Conservation (phyloP, 2,888 invertebrate genomes). For the Caprella mutica region DNA sequence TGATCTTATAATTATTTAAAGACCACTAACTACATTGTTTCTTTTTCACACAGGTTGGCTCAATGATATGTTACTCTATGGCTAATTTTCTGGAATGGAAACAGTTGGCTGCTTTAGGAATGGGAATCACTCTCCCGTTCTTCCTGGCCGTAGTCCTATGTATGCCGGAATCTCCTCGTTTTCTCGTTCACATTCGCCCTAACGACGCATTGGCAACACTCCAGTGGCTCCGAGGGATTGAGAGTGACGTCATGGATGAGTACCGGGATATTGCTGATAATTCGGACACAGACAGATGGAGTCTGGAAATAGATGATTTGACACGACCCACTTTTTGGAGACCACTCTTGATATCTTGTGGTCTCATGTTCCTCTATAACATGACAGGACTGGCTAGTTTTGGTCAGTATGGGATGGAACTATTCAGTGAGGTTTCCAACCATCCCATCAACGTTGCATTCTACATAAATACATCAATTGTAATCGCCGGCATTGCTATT, state of each 20-base stretch:
- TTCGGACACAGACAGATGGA: conserved; percentile 26
- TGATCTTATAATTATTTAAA: neutral
- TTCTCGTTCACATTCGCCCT: conserved; percentile 24
- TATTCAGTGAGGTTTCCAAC: conserved; percentile 24
- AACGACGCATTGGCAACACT: conserved; percentile 25
- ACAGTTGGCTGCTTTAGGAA: conserved; percentile 26
- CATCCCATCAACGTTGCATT: conserved; percentile 19
- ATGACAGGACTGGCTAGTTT: conserved; percentile 30
- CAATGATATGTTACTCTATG: conserved; percentile 24
- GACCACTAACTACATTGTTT: neutral
- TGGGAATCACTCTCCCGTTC: conserved; percentile 19
- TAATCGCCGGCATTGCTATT: conserved; percentile 19
- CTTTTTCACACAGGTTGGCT: conserved; percentile 17
- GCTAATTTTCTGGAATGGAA: conserved; percentile 25
- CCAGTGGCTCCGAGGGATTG: conserved; percentile 28
- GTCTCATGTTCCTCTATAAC: conserved; percentile 30
- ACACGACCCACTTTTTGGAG: conserved; percentile 29
- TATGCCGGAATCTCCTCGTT: conserved; percentile 32
- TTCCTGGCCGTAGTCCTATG: conserved; percentile 26
- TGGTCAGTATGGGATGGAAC: conserved; percentile 23
- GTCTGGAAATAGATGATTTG: conserved; percentile 19
- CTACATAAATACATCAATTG: conserved; percentile 20
- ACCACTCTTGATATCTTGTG: conserved; percentile 24
- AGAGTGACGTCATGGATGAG: conserved; percentile 29
- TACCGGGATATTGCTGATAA: conserved; percentile 30